A percentile compares a stretch with the other conserved stretches of the same genome.
Evolutionary conservation across 2,888 invertebrate species (phyloP).

Genomic region (Pantelozetes paolii): DNA sequence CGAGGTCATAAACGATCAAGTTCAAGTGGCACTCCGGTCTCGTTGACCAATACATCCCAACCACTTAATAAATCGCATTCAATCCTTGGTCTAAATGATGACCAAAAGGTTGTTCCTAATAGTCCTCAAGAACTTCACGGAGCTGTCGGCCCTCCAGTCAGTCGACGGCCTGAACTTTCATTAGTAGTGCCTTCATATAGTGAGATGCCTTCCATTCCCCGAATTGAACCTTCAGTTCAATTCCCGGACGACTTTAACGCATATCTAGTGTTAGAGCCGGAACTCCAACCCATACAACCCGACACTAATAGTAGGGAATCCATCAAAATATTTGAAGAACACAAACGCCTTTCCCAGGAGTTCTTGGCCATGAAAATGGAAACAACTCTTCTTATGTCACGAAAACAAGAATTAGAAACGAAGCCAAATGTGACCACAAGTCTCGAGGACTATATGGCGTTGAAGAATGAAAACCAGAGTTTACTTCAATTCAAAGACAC

Average conservation of each 20-base stretch:
- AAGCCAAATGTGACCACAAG: background rate
- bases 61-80: slow-evolving; percentile 24
- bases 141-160: background rate
- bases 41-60: background rate
- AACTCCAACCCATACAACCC: slow-evolving; percentile 73
- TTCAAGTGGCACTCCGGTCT: slow-evolving; percentile 35
- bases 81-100: slow-evolving; percentile 16
- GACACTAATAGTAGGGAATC: slow-evolving; percentile 71
- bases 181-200: background rate
- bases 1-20: slow-evolving; percentile 37
- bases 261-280: slow-evolving; percentile 73
- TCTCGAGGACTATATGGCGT: background rate
- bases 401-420: slow-evolving; percentile 60
- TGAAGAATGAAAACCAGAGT: slow-evolving; percentile 14
- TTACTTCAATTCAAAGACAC: slow-evolving; percentile 3
- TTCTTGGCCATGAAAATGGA: slow-evolving; percentile 84
- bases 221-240: background rate
- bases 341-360: slow-evolving; percentile 75
- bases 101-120: background rate
- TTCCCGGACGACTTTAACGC: slow-evolving; percentile 55
- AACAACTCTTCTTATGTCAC: slow-evolving; percentile 71
- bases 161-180: background rate
- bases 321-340: slow-evolving; percentile 78
- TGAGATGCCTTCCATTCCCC: background rate
- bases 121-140: background rate